These are phyloP conservation scores for Merluccius polli DNA, from an alignment of 2,797 vertebrate genomes.

Conservation along the genomic window DNA sequence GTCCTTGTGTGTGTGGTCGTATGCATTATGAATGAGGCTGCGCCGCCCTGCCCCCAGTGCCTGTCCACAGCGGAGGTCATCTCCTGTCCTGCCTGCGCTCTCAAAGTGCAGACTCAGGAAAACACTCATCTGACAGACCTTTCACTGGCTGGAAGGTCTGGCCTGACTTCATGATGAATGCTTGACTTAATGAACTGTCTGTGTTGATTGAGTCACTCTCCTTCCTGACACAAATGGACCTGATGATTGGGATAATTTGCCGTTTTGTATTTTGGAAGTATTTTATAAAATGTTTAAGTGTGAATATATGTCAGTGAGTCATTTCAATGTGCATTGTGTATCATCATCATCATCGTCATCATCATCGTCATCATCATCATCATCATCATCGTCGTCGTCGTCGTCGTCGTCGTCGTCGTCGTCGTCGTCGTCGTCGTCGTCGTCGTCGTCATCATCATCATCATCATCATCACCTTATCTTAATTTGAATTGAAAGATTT, in stretches of 20 bases:
- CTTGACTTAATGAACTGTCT: not conserved
- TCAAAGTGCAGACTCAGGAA: conserved; percentile 40
- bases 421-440: too few relatives aligned
- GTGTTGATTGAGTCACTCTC: not conserved
- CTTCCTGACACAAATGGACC: not conserved
- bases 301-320: not conserved
- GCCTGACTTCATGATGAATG: not conserved
- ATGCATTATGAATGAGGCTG: conserved; percentile 51
- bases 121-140: not conserved
- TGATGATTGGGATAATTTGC: not conserved
- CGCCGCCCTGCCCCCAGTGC: conserved; percentile 18
- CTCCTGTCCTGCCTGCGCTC: conserved; percentile 4
- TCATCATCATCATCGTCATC: too few relatives aligned
- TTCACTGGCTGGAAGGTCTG: not conserved
- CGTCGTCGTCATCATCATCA: too few relatives aligned
- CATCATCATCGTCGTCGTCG: too few relatives aligned
- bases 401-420: too few relatives aligned
- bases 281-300: too few relatives aligned
- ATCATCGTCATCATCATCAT: too few relatives aligned
- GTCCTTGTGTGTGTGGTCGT: conserved; percentile 17
- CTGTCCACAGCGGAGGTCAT: conserved; percentile 35
- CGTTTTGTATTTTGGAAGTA: too few relatives aligned
- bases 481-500: too few relatives aligned
- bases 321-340: too few relatives aligned
- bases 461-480: too few relatives aligned